Conservation (phyloP, 2,113 vertebrate species). For the Hemibagrus wyckioides region DNA sequence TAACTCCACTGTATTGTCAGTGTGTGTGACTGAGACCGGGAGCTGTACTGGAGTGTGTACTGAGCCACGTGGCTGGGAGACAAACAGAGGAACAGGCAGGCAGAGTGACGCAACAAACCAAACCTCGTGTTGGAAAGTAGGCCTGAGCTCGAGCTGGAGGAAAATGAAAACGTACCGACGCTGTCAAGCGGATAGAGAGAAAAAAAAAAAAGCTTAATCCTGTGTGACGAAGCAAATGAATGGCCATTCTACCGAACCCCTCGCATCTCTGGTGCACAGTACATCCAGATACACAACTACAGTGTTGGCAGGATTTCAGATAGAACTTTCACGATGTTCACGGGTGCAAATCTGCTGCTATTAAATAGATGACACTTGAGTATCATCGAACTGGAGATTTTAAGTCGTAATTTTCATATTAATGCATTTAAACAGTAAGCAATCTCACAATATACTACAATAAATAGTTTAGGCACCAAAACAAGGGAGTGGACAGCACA, state of each 20-base stretch:
- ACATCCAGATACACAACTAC: not conserved
- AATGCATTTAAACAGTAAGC: too few species aligned
- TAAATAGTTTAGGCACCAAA: too few species aligned
- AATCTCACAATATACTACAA: too few species aligned
- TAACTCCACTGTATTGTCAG: not conserved
- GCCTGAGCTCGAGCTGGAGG: constrained; percentile 60
- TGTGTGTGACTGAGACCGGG: constrained; percentile 32
- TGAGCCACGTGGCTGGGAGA: constrained; percentile 58
- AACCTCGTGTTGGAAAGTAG: constrained; percentile 64
- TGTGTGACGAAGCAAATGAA: constrained; percentile 4
- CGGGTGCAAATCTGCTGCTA: not conserved
- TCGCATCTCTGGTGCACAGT: not conserved
- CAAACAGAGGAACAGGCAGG: constrained; percentile 55
- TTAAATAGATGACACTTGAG: not conserved
- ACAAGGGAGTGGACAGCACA: too few species aligned
- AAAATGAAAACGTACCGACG: constrained; percentile 46
- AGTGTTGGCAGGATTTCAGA: not conserved
- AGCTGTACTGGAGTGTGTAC: constrained; percentile 24
- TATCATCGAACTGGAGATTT: not conserved
- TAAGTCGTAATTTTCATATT: not conserved
- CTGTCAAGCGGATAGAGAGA: not conserved
- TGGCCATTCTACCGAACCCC: constrained; percentile 62
- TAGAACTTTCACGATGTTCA: not conserved
- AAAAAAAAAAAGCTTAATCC: not conserved
- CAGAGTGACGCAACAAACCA: constrained; percentile 58